Percentiles rank a stretch among this genome's conserved stretches.
Evolutionary conservation across 2,888 invertebrate genomes (phyloP).

Genomic region (Calameuta pallipes): DNA sequence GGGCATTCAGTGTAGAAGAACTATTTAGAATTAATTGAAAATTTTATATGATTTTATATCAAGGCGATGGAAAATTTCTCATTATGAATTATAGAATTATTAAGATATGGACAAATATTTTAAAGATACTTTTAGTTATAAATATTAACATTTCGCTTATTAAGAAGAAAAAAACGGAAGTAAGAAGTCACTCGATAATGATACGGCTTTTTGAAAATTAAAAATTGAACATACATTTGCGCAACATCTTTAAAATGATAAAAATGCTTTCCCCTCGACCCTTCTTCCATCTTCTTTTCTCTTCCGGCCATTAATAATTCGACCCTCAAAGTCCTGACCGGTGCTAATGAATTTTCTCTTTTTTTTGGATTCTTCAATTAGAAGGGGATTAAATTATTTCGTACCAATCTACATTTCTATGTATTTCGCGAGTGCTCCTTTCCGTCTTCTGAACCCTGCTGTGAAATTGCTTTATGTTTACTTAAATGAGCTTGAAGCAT

Average conservation of each 20-base stretch:
- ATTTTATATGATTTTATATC: too few species aligned
- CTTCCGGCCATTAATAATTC: neutral
- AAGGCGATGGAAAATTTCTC: too few species aligned
- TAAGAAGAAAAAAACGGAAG: neutral
- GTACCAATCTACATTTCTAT: neutral
- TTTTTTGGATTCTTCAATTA: neutral
- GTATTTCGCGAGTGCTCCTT: slow-evolving; percentile 25
- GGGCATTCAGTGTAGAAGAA: too few species aligned
- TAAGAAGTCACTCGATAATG: neutral
- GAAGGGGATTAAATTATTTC: neutral
- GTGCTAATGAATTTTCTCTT: neutral
- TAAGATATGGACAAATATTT: too few species aligned
- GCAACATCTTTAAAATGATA: neutral
- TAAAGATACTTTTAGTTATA: neutral
- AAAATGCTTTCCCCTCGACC: neutral
- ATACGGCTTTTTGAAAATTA: neutral
- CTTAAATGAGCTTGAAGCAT: slow-evolving; percentile 4
- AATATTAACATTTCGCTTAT: neutral
- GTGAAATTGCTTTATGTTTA: slow-evolving; percentile 42
- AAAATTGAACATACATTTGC: neutral
- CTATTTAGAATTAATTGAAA: too few species aligned
- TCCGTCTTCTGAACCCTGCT: slow-evolving; percentile 37
- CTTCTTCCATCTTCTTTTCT: neutral
- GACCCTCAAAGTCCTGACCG: neutral
- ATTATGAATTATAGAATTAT: too few species aligned